Evolutionary conservation across 2,113 vertebrate species (phyloP), one percentile per base, ranked within the genome.

Genomic region (Malurus elegans): DNA sequence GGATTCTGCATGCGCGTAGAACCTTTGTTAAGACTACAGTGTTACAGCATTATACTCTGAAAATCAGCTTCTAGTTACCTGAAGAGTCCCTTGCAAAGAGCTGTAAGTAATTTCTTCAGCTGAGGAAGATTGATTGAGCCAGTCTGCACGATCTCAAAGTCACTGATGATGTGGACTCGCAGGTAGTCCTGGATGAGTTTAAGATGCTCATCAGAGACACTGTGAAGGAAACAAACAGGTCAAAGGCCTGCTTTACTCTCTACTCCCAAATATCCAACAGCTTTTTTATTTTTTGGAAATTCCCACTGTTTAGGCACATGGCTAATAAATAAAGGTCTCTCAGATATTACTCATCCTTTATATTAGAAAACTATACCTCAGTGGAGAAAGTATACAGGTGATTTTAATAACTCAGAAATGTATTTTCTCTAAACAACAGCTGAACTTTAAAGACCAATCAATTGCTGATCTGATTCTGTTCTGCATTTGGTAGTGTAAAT

Each of bases 171-270:
- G 48, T 98, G 98, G 57, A 97, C 97, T 87, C 96, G 97, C 94
- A 99, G 96, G 88, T 99, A 99, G 25, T 99, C 99, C 72, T 99
- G 98, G 57, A 99, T 98, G 48, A 98, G 98, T 85, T 98, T 98
- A 73, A 99, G 97, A 81, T 99, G 99, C 42, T 99, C 99, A 0
- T 99, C 99, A 0, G 98, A 97, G 60, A 99, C 75, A 56, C 99
- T 99, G 91, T 12, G 70, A 72, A 86, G 73, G 50, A 56, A 91
- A 65, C 61, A 66, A 85, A 24, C 2, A 72, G 32, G 92, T 65
- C 17, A 83, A 79, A 93, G 80, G 42, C 8, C 53, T 92, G 32
- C 38, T 60, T 18, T 89, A 38, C 53, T 11, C 42, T 72, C 42
- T 51, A 42, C 28, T 80, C 45, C 26, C 47, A 60, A 28, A 21